Base-by-base conservation (phyloP, 1,140 invertebrate genomes). In the Gryllus bimaculatus region DNA sequence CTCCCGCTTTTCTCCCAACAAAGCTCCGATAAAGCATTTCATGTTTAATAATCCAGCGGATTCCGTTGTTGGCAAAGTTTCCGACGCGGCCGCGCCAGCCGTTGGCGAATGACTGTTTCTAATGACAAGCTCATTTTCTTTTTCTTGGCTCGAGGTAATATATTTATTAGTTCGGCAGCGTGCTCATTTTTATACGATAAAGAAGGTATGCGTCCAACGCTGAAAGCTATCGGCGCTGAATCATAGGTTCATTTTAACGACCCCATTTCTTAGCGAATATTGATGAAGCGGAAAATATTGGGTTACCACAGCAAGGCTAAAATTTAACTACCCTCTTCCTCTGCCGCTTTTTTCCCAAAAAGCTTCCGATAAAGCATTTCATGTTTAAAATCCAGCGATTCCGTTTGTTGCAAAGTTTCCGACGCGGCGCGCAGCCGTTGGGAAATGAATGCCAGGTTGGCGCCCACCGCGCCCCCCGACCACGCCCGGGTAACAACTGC, bases 11-110 rank as follows among this genome's bases (percentile, higher is more conserved):
- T 18, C 54, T 66, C 54, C 18, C 54, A 66, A 66, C 54, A 66
- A 66, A 66, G 54, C 54, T 66, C 54, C 54, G 54, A 66, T 66
- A 66, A 66, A 66, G 54, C 54, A 66, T 66, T 66, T 66, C 54
- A 66, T 66, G 54, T 66, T 66, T 66, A 66, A 66, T 66, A 66
- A 66, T 66, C 54, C 54, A 66, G 54, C 54, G 18, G 54, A 66
- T 66, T 66, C 54, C 54, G 54, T 66, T 66, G 54, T 18, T 66
- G 54, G 54, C 54, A 66, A 66, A 66, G 54, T 66, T 66, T 66
- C 54, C 54, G 18, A 66, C 54, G 54, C 54, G 10, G 54, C 10
- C 54, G 54, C 54, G 26, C 26, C n/a, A n/a, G n/a, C n/a, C 26
- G 26, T 39, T 1, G 26, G 26, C 26, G 26, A 39, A 39, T 39